Evolutionary conservation across 1,140 invertebrate genomes (phyloP), one percentile per base, ranked within the genome.

Genomic region (Prorops nasuta): DNA sequence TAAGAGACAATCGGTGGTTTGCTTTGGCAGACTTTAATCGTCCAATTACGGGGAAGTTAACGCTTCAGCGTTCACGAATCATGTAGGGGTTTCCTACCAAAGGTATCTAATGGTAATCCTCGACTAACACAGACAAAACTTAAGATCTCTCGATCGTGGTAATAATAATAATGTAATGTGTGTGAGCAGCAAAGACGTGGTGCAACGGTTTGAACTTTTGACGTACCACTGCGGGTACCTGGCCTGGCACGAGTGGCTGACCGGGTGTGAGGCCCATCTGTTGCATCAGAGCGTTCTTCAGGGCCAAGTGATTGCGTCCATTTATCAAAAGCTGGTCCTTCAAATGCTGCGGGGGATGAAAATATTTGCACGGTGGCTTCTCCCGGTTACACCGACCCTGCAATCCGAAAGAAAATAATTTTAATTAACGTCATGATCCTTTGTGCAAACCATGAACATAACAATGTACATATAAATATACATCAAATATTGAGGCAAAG

Each of bases 281-380:
- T 81, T 95, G 92, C 86, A 96, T 92, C 58, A 96, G 82, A 50
- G 92, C 92, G 80, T 96, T 96, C 81, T 98, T 98, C 72, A 99
- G 80, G 56, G 96, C 96, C 78, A 99, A 84, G 83, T 99, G 97
- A 83, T 99, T 98, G 67, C 96, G 86, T 50, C 98, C 98, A 81
- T 99, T 99, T 84, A 99, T 98, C 74, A 99, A 83, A 70, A 99
- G 84, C 83, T 99, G 97, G 81, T 99, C 97, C 83, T 98, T 98
- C 59, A 99, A 84, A 79, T 99, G 98, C 76, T 98, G 96, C 58
- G 98, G 97, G 56, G 96, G 96, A 83, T 99, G 97, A 80, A 99
- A 96, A 81, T 99, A 99, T 85, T 99, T 99, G 91, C 98, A 99
- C 61, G 97, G 97, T 54, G 97, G 97, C 76, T 99, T 98, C 80